Evolutionary conservation across 2,113 vertebrate species (phyloP), one percentile per base, ranked within the genome.

Genomic region (cattle (Bos taurus)): DNA sequence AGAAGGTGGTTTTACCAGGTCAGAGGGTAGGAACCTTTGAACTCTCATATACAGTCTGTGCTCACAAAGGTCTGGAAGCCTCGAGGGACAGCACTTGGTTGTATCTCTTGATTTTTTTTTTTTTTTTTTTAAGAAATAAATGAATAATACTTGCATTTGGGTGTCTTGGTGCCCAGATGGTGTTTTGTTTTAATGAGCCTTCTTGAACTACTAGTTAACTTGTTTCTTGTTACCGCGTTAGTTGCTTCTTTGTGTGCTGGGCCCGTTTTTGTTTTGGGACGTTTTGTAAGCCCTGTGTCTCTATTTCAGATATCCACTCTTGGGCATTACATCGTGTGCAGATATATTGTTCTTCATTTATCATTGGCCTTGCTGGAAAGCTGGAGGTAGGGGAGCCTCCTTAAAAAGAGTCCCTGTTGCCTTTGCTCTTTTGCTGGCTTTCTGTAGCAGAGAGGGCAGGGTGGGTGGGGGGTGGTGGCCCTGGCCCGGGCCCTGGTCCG

Each of bases 1-100:
- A 74, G 98, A 95, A 86, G 81, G 57, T 50, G 17, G 60, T 82
- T 85, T 86, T 83, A 21, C 78, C 52, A 57, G 89, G 54, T 83
- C 33, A 89, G 50, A 85, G 33, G 60, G 33, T 40, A 78, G 74
- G n/a, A 48, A 30, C 28, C 57, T 30, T 40, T 88, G 77, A 64
- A 54, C 50, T 83, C 10, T 87, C 21, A 19, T 57, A 6, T n/a
- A 13, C 52, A 15, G 2, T 56, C 67, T 71, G 23, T 64, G 56
- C 54, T 77, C 6, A 17, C 60, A 7, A 14, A 26, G 46, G 16
- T 46, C 36, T 71, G 13, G 30, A 4, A 57, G 25, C 57, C 40
- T 23, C 10, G 26, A 81, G 64, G 36, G 13, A 19, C 71, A 60
- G 90, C 10, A 64, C 59, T 71, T 57, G 60, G 3, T 13, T 74